Conservation (phyloP, 2,888 invertebrate species). For the Idaea straminata region DNA sequence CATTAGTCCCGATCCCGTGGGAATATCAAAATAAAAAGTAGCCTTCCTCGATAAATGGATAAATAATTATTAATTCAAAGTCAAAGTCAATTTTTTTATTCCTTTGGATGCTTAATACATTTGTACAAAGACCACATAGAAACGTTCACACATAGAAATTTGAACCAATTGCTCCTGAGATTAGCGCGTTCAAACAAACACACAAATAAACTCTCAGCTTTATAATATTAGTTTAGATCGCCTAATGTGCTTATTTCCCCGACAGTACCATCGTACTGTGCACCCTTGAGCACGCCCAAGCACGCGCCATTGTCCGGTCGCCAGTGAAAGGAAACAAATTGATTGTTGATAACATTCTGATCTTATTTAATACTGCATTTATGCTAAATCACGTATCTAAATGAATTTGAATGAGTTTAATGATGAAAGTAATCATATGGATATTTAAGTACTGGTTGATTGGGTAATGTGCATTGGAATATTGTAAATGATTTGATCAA, state of each 20-base stretch:
- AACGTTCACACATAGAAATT: too few relatives aligned
- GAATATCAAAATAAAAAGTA: too few relatives aligned
- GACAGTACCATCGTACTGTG: conserved; percentile 24
- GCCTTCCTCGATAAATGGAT: too few relatives aligned
- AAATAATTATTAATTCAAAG: too few relatives aligned
- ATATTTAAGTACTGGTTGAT: background rate
- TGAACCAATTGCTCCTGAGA: too few relatives aligned
- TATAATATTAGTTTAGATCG: too few relatives aligned
- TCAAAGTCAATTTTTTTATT: too few relatives aligned
- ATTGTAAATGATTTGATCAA: background rate
- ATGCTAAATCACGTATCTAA: conserved; percentile 17
- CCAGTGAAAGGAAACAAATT: conserved; percentile 59
- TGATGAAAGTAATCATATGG: conserved; percentile 12
- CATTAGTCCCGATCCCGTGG: too few relatives aligned
- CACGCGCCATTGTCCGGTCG: conserved; percentile 46
- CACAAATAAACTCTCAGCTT: too few relatives aligned
- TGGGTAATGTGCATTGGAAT: background rate
- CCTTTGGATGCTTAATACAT: too few relatives aligned
- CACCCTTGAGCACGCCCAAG: conserved; percentile 50
- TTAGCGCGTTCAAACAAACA: too few relatives aligned
- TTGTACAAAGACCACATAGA: too few relatives aligned
- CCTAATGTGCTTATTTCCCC: conserved; percentile 9
- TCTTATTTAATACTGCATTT: conserved; percentile 30
- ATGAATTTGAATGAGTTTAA: conserved; percentile 22
- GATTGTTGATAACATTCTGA: conserved; percentile 40